Percentiles rank a stretch among this genome's conserved stretches.
phyloP scores from a whole-genome alignment of 2,113 vertebrate species.

The Strix aluco region DNA sequence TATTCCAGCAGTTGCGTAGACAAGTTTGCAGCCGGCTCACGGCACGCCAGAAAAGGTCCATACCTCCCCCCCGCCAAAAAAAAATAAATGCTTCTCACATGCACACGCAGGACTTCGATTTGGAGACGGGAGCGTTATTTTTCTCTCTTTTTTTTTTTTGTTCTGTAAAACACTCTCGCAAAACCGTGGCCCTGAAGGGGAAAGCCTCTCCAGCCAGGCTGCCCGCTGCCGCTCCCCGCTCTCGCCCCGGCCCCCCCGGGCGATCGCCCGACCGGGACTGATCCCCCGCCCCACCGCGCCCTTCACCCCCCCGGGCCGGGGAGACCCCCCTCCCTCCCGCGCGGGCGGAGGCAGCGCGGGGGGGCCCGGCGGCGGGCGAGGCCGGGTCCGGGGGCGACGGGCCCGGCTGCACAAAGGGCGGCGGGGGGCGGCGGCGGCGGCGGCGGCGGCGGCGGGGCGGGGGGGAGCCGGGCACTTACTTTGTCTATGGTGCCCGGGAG shows the following conservation, averaged over 20 bases:
- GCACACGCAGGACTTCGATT: background rate
- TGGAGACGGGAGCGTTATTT: background rate
- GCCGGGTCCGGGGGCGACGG: background rate
- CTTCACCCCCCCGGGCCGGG: background rate
- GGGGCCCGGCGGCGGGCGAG: background rate
- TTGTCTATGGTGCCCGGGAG: constrained; percentile 91
- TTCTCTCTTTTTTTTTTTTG: too few relatives aligned
- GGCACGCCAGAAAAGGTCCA: background rate
- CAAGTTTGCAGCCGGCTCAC: background rate
- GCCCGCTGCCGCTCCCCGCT: background rate
- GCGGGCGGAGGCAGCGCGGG: constrained; percentile 15
- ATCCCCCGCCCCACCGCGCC: background rate
- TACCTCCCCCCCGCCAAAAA: too few relatives aligned
- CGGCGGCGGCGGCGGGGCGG: too few relatives aligned
- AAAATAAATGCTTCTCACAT: background rate
- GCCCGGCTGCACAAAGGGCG: constrained; percentile 61
- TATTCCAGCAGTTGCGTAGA: background rate
- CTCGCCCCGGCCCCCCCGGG: background rate
- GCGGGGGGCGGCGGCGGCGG: background rate
- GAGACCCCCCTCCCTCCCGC: background rate
- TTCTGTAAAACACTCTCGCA: background rate
- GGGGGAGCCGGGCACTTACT: constrained; percentile 69
- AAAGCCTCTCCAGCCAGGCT: background rate
- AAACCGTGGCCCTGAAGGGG: background rate
- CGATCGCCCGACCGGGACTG: background rate